Evolutionary conservation across 2,888 invertebrate genomes (phyloP).

Genomic region (Ennomos fuscantarius): DNA sequence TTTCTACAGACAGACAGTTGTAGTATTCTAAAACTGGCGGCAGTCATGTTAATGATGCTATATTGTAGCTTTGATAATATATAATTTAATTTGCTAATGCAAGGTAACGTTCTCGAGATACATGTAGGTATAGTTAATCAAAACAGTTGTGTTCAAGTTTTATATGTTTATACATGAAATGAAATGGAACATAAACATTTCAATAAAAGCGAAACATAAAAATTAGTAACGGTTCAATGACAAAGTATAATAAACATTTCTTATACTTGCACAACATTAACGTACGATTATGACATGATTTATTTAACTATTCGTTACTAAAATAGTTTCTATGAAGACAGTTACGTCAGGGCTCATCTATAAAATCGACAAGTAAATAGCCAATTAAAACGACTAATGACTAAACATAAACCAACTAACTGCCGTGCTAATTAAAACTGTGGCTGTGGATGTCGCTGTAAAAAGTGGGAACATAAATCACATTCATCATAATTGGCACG

Average conservation of each 20-base stretch:
- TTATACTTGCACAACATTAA: constrained; percentile 6
- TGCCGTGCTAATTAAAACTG: constrained; percentile 40
- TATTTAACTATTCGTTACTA: constrained; percentile 13
- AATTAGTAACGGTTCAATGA: constrained; percentile 23
- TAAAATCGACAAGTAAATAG: constrained; percentile 47
- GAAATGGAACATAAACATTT: constrained; percentile 41
- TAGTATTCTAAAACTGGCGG: not conserved
- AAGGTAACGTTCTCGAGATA: not conserved
- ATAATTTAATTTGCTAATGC: too few relatives aligned
- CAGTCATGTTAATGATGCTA: too few relatives aligned
- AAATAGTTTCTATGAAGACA: constrained; percentile 14
- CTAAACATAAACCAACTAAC: constrained; percentile 41
- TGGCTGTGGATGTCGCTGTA: constrained; percentile 35
- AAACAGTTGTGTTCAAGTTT: constrained; percentile 1
- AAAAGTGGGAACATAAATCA: constrained; percentile 42
- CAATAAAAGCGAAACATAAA: constrained; percentile 42
- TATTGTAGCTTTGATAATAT: too few relatives aligned
- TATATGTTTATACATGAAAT: constrained; percentile 26
- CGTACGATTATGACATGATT: constrained; percentile 4
- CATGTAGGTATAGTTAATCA: not conserved
- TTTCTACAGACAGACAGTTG: not conserved
- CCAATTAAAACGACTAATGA: constrained; percentile 48
- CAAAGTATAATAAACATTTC: constrained; percentile 16
- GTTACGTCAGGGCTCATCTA: constrained; percentile 43
- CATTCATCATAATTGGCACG: constrained; percentile 33